Evolutionary conservation across 2,113 vertebrate genomes (phyloP).

Genomic region (Anas platyrhynchos): DNA sequence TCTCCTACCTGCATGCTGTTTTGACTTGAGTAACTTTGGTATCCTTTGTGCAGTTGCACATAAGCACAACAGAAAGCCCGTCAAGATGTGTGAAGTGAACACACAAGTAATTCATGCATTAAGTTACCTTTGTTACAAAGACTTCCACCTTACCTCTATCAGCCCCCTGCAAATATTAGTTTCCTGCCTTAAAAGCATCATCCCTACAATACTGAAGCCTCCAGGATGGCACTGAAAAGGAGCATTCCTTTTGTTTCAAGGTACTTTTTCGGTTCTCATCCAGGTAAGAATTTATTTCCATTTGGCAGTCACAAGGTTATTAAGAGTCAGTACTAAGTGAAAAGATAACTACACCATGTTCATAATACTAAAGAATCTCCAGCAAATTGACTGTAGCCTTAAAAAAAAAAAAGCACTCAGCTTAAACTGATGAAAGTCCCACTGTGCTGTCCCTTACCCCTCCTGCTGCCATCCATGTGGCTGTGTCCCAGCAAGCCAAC

Average conservation of each 20-base stretch:
- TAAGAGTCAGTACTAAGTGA: neutral
- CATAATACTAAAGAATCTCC: neutral
- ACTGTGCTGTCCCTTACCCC: too few relatives aligned
- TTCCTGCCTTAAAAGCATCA: neutral
- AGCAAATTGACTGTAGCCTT: neutral
- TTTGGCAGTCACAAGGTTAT: neutral
- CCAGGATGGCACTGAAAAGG: neutral
- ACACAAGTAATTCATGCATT: neutral
- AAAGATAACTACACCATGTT: neutral
- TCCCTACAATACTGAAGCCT: accelerated
- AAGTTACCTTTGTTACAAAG: neutral
- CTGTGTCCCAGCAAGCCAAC: neutral
- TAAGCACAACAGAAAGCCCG: neutral
- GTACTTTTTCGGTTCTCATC: neutral
- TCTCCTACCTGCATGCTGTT: neutral
- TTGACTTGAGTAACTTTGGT: neutral
- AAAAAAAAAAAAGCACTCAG: neutral
- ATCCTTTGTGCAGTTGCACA: neutral
- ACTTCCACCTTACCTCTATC: neutral
- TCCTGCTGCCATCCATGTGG: accelerated
- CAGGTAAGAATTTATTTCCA: neutral
- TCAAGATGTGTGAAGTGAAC: neutral
- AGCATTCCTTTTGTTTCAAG: neutral
- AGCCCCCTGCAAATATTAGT: neutral
- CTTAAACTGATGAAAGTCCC: neutral